Conservation (phyloP, 2,888 invertebrate species). For the Nemurella pictetii region DNA sequence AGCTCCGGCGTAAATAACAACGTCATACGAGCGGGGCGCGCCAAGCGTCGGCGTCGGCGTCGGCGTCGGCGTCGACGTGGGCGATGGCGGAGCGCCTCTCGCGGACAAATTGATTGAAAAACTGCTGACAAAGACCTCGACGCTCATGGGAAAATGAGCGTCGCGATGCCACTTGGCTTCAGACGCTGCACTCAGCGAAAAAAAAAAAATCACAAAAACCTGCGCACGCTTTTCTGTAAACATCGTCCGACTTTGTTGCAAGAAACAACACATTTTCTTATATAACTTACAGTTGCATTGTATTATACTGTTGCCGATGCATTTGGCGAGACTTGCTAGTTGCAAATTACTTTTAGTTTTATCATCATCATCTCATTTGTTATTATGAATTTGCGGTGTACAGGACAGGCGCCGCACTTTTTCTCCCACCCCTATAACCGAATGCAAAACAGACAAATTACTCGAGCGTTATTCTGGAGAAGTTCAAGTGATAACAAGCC, state of each 20-base stretch:
- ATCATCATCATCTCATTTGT: not conserved
- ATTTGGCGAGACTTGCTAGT: too few relatives aligned
- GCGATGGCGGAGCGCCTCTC: too few relatives aligned
- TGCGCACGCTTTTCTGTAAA: not conserved
- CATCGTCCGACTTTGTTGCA: not conserved
- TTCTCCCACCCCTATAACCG: not conserved
- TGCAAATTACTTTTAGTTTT: not conserved
- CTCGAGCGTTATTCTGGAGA: not conserved
- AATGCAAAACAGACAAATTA: not conserved
- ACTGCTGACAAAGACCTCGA: slow-evolving; percentile 28
- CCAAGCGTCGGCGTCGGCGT: not conserved
- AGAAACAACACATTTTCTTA: too few relatives aligned
- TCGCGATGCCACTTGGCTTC: not conserved
- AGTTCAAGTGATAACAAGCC: not conserved
- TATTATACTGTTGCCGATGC: too few relatives aligned
- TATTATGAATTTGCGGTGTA: not conserved
- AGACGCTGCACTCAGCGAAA: not conserved
- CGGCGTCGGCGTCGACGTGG: slow-evolving; percentile 18
- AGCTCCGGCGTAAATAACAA: slow-evolving; percentile 33
- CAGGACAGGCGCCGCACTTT: not conserved
- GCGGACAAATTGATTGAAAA: slow-evolving; percentile 37
- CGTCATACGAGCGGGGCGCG: slow-evolving; percentile 19
- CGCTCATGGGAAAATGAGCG: not conserved
- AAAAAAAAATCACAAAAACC: not conserved
- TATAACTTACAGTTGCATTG: too few relatives aligned